Percentiles rank a stretch among this genome's conserved stretches.
Conservation (phyloP, 2,113 vertebrate species). For the Takifugu bimaculatus region DNA sequence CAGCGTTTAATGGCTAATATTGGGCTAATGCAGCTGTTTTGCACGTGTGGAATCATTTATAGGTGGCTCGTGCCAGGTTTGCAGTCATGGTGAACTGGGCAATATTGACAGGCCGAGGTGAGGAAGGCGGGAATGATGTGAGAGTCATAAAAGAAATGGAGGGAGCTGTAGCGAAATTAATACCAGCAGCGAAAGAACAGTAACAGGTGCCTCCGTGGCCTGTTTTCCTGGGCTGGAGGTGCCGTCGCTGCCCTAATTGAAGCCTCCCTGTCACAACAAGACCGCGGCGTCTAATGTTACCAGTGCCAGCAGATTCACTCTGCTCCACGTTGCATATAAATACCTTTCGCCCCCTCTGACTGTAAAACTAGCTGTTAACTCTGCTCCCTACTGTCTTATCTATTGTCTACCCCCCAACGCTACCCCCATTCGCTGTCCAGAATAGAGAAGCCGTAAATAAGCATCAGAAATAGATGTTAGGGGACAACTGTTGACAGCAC, state of each 20-base stretch:
- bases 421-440: slow-evolving; percentile 59
- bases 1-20: slow-evolving; percentile 51
- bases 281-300: slow-evolving; percentile 62
- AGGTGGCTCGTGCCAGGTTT: slow-evolving; percentile 57
- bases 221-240: slow-evolving; percentile 53
- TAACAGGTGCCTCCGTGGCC: slow-evolving; percentile 75
- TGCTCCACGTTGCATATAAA: slow-evolving; percentile 65
- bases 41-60: slow-evolving; percentile 74
- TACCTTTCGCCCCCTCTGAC: slow-evolving; percentile 46
- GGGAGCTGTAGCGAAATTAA: slow-evolving; percentile 33
- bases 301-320: slow-evolving; percentile 57
- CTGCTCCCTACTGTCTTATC: slow-evolving; percentile 53
- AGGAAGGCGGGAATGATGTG: slow-evolving; percentile 57
- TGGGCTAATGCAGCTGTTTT: slow-evolving; percentile 61
- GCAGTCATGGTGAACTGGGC: slow-evolving; percentile 20
- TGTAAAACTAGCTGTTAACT: slow-evolving; percentile 60
- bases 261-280: slow-evolving; percentile 63
- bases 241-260: slow-evolving; percentile 35
- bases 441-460: slow-evolving; percentile 79
- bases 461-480: slow-evolving; percentile 85
- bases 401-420: slow-evolving; percentile 69
- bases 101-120: slow-evolving; percentile 46
- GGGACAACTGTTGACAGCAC: slow-evolving; percentile 87
- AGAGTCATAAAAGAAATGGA: slow-evolving; percentile 53
- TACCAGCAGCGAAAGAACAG: slow-evolving; percentile 43